These are phyloP conservation scores for Scyliorhinus canicula DNA, from an alignment of 2,797 vertebrate genomes.

Conservation along the genomic window DNA sequence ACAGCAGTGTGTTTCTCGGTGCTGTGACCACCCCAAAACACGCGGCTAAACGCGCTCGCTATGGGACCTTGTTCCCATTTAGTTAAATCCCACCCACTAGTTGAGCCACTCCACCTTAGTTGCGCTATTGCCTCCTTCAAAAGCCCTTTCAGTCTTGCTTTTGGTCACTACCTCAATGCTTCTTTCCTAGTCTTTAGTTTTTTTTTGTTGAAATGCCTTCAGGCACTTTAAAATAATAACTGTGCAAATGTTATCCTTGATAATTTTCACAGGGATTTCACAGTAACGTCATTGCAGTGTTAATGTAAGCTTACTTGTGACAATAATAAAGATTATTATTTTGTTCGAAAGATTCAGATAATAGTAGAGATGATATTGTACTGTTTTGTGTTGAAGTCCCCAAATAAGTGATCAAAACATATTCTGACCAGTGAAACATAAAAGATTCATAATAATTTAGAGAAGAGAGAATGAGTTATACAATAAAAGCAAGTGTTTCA, in stretches of 20 bases:
- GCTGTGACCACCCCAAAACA: too few species aligned
- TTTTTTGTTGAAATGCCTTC: background rate
- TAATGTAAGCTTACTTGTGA: too few species aligned
- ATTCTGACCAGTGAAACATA: conserved; percentile 36
- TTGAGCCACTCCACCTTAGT: background rate
- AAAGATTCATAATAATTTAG: conserved; percentile 41
- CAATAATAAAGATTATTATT: too few species aligned
- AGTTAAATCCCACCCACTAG: too few species aligned
- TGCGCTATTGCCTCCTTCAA: background rate
- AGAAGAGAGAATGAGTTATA: conserved; percentile 40
- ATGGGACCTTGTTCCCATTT: too few species aligned
- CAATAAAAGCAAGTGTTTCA: conserved; percentile 4
- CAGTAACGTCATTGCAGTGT: too few species aligned
- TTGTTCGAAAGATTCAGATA: background rate
- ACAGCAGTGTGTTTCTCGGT: too few species aligned
- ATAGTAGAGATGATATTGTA: background rate
- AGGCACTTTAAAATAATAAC: background rate
- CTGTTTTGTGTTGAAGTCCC: background rate
- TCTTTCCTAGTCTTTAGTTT: background rate
- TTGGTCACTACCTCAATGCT: background rate
- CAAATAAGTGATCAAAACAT: background rate
- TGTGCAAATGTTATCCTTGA: background rate
- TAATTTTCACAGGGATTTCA: too few species aligned
- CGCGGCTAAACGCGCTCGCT: too few species aligned
- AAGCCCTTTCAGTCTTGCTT: background rate